Conservation (phyloP, 2,797 vertebrate species). For the Novumbra hubbsi region DNA sequence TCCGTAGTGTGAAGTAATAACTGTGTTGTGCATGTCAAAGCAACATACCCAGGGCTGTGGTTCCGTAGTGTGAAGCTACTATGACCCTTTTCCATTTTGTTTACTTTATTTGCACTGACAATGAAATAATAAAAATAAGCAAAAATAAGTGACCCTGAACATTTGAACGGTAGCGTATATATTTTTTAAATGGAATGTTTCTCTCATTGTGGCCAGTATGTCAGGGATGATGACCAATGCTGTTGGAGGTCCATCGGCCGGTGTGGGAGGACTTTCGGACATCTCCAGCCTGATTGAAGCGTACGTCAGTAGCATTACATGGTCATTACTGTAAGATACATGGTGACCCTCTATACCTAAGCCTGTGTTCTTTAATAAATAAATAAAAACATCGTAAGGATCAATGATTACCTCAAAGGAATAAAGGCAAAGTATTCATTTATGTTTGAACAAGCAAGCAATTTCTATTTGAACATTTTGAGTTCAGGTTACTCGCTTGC, state of each 20-base stretch:
- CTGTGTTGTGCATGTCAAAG: conserved; percentile 50
- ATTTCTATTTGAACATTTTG: neutral
- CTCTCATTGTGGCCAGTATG: conserved; percentile 78
- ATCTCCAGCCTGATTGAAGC: conserved; percentile 96
- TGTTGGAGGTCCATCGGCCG: conserved; percentile 89
- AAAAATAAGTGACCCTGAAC: neutral
- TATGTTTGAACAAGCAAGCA: too few relatives aligned
- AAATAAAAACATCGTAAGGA: neutral
- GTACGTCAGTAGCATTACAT: conserved; percentile 69
- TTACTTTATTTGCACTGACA: neutral
- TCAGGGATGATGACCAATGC: conserved; percentile 98
- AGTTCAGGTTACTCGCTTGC: neutral
- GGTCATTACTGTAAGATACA: neutral
- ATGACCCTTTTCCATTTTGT: neutral
- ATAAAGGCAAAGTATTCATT: too few relatives aligned
- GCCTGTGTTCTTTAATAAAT: neutral
- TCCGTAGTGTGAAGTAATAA: too few relatives aligned
- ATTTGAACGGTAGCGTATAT: neutral
- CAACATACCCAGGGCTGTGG: neutral
- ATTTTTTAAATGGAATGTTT: neutral
- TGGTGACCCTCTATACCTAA: neutral
- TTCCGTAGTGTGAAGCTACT: neutral
- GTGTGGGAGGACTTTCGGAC: conserved; percentile 92
- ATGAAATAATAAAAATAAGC: too few relatives aligned
- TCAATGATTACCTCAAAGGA: neutral